Evolutionary conservation across 2,797 vertebrate species (phyloP).

Genomic region (Mycteria americana): DNA sequence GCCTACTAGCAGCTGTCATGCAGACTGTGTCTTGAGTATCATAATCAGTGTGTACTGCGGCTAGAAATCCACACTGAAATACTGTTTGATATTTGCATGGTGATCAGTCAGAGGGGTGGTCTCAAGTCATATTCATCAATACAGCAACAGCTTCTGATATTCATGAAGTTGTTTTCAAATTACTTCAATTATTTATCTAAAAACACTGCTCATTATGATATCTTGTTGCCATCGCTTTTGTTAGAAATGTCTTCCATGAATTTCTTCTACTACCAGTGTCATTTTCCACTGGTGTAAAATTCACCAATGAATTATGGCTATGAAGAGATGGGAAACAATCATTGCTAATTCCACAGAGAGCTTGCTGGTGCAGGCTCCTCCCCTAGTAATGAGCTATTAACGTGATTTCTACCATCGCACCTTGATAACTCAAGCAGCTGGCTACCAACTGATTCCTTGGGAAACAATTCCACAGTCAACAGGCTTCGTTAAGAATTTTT

Average conservation of each 20-base stretch:
- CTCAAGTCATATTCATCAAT: not conserved
- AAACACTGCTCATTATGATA: not conserved
- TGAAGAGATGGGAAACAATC: not conserved
- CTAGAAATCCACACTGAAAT: conserved; percentile 24
- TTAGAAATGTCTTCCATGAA: not conserved
- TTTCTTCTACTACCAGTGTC: not conserved
- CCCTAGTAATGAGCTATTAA: not conserved
- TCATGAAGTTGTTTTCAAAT: not conserved
- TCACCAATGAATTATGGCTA: not conserved
- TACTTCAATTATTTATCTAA: not conserved
- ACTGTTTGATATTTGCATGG: not conserved
- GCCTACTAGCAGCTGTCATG: not conserved
- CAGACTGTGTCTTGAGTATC: not conserved
- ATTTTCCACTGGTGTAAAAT: not conserved
- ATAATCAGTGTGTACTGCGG: not conserved
- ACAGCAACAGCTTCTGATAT: not conserved
- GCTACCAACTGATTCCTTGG: not conserved
- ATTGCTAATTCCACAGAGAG: not conserved
- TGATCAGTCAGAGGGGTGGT: not conserved
- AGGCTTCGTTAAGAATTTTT: not conserved
- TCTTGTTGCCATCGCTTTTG: not conserved
- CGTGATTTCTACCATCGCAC: not conserved
- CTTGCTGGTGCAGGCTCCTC: not conserved
- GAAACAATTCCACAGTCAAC: not conserved
- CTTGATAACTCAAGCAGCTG: not conserved